Percentiles rank a stretch among this genome's conserved stretches.
phyloP scores from a whole-genome alignment of 2,888 invertebrate species.

The Phymatocera aterrima region DNA sequence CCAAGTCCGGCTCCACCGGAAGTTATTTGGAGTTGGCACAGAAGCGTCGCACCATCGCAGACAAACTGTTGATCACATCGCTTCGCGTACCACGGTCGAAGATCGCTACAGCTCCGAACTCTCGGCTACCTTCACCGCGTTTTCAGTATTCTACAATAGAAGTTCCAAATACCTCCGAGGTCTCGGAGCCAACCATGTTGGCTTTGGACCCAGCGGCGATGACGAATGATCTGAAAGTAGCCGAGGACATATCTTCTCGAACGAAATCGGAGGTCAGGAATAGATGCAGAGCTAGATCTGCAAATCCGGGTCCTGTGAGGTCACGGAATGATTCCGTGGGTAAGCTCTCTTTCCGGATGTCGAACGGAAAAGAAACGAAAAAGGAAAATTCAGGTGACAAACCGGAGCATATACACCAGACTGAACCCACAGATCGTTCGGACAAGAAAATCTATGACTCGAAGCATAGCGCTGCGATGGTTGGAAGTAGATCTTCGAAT shows the following conservation, averaged over 20 bases:
- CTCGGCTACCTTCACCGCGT: conserved; percentile 10
- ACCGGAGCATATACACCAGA: neutral
- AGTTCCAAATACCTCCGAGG: neutral
- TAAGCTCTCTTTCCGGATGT: neutral
- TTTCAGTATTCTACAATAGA: conserved; percentile 18
- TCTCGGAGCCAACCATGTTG: neutral
- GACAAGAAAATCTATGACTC: neutral
- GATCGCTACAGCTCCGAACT: conserved; percentile 12
- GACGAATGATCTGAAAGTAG: neutral
- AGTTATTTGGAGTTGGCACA: conserved; percentile 27
- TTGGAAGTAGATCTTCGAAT: neutral
- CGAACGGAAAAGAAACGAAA: neutral
- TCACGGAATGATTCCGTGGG: neutral
- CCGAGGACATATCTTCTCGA: neutral
- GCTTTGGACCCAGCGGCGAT: neutral
- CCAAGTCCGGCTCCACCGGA: neutral
- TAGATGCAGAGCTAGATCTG: neutral
- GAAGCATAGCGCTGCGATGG: neutral
- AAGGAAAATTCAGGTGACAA: neutral
- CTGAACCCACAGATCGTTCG: neutral
- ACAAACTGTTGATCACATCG: neutral
- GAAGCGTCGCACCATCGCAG: neutral
- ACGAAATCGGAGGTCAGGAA: conserved; percentile 5
- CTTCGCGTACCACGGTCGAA: neutral
- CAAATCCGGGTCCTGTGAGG: neutral